These are phyloP conservation scores for Laothoe populi DNA, from an alignment of 2,888 invertebrate species.

Conservation along the genomic window DNA sequence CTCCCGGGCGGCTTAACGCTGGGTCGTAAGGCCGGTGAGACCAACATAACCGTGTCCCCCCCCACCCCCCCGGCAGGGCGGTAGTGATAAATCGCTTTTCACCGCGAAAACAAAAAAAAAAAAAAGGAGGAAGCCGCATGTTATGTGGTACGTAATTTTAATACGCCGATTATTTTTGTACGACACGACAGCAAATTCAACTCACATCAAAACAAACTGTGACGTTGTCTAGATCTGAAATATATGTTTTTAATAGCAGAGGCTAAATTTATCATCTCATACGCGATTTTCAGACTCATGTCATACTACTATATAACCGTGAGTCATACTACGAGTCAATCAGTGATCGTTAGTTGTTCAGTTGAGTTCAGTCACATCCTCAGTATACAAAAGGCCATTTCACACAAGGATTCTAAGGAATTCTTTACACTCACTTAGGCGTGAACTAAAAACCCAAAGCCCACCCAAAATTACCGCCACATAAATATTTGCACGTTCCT, in stretches of 20 bases:
- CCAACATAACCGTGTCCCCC: too few species aligned
- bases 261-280: background rate
- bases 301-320: too few species aligned
- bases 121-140: background rate
- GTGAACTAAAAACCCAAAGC: slow-evolving; percentile 3
- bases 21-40: too few species aligned
- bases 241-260: background rate
- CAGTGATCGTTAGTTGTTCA: too few species aligned
- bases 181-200: slow-evolving; percentile 10
- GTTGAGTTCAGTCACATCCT: too few species aligned
- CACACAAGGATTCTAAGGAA: background rate
- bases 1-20: too few species aligned
- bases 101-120: too few species aligned
- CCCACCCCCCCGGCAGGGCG: too few species aligned
- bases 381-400: background rate
- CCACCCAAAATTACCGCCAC: slow-evolving; percentile 33
- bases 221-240: background rate
- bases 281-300: too few species aligned
- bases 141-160: slow-evolving; percentile 6
- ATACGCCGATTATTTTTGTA: slow-evolving; percentile 14
- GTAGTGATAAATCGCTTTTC: too few species aligned
- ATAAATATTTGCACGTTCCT: slow-evolving; percentile 27
- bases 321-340: too few species aligned
- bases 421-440: background rate
- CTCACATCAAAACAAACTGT: slow-evolving; percentile 9